These are phyloP conservation scores for Mantis religiosa DNA, from an alignment of 2,888 invertebrate species.

Conservation along the genomic window DNA sequence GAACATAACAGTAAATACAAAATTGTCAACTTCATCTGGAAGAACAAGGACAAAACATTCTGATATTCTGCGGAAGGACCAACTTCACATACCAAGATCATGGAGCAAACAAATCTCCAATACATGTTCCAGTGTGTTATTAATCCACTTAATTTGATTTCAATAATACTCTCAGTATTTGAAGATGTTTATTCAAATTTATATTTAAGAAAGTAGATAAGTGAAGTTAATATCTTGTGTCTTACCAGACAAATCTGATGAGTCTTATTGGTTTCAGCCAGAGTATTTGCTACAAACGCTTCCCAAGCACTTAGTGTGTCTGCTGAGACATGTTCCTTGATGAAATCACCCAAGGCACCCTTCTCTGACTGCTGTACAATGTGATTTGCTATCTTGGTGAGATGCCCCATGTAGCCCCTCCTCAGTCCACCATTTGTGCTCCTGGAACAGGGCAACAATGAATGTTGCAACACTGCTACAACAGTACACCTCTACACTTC, in stretches of 20 bases:
- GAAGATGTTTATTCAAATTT: too few species aligned
- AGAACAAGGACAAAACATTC: too few species aligned
- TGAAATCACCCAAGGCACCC: constrained; percentile 41
- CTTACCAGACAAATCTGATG: constrained; percentile 41
- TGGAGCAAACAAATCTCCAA: too few species aligned
- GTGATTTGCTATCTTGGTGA: constrained; percentile 51
- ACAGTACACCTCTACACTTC: neutral
- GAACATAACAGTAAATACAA: too few species aligned
- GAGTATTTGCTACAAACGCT: constrained; percentile 42
- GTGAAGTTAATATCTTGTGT: too few species aligned
- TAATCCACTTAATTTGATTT: too few species aligned
- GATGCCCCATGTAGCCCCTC: constrained; percentile 61
- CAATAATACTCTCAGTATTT: too few species aligned
- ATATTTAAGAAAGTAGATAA: too few species aligned
- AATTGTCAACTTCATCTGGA: too few species aligned
- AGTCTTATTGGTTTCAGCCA: constrained; percentile 41
- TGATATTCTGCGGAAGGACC: too few species aligned
- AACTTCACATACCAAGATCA: too few species aligned
- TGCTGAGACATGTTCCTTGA: constrained; percentile 43
- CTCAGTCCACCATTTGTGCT: constrained; percentile 39
- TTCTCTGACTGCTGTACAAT: constrained; percentile 44
- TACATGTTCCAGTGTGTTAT: too few species aligned
- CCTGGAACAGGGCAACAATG: constrained; percentile 28
- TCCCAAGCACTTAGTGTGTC: constrained; percentile 46
- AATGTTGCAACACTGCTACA: neutral